Conservation (phyloP, 2,797 vertebrate genomes). For the Bovichtus diacanthus region DNA sequence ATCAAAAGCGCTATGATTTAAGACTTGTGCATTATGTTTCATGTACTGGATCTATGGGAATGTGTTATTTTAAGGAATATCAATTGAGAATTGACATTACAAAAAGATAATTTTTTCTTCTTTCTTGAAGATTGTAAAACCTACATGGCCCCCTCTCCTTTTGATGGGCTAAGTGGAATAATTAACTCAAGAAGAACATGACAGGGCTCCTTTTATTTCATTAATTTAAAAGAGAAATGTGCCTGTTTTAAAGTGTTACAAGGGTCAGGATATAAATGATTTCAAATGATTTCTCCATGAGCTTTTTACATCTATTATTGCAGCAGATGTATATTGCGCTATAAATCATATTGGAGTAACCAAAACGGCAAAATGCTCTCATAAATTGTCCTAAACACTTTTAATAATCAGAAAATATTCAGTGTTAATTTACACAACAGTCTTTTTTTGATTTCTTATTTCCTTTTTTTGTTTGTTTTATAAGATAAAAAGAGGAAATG, state of each 20-base stretch:
- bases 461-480: not conserved
- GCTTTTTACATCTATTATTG: not conserved
- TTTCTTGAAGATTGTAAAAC: not conserved
- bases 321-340: not conserved
- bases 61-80: not conserved
- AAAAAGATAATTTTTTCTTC: not conserved
- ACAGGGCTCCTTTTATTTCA: not conserved
- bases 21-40: not conserved
- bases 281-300: not conserved
- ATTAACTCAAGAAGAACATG: conserved; percentile 9
- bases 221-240: not conserved
- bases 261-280: not conserved
- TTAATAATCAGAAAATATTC: not conserved
- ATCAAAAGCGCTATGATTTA: not conserved
- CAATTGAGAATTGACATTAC: not conserved
- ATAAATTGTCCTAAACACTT: not conserved
- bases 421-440: not conserved
- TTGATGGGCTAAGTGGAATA: not conserved
- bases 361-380: not conserved
- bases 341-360: not conserved
- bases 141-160: not conserved
- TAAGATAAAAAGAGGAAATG: not conserved
- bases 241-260: not conserved
- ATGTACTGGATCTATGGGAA: not conserved
- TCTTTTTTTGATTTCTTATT: not conserved